These are phyloP conservation scores for Papilio protenor DNA, from an alignment of 2,888 invertebrate species.

Conservation along the genomic window DNA sequence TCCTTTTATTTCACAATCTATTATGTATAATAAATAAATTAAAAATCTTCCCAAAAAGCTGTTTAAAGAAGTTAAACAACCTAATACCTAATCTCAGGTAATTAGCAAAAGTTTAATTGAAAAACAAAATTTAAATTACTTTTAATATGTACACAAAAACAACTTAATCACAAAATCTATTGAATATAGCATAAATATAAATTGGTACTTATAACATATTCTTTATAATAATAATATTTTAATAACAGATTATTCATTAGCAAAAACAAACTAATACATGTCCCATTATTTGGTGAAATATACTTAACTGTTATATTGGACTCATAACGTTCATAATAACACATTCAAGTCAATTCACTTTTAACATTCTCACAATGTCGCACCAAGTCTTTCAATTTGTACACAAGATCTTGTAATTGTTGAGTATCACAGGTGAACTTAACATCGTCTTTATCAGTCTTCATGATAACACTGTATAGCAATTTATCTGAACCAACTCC, in stretches of 20 bases:
- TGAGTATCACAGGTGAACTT: conserved; percentile 86
- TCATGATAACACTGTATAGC: conserved; percentile 73
- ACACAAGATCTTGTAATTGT: conserved; percentile 87
- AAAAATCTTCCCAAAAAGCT: background rate
- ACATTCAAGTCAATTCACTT: conserved; percentile 62
- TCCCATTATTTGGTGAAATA: background rate
- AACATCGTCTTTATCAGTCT: conserved; percentile 78
- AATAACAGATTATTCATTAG: background rate
- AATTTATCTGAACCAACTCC: conserved; percentile 75
- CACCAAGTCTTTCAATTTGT: conserved; percentile 86
- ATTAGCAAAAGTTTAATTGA: background rate
- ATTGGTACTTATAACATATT: background rate
- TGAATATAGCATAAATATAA: background rate
- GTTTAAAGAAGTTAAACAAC: background rate
- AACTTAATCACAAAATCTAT: background rate
- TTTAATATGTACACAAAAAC: background rate
- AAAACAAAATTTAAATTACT: background rate
- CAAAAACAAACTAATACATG: background rate
- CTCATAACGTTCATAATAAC: background rate
- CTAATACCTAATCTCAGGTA: no score
- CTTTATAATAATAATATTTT: background rate
- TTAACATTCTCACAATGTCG: conserved; percentile 85
- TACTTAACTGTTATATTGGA: background rate
- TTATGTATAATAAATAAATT: background rate
- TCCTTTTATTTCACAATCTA: conserved; percentile 39